Evolutionary conservation across 2,888 invertebrate species (phyloP), one percentile per base, ranked within the genome.

Genomic region (Hesperia comma): DNA sequence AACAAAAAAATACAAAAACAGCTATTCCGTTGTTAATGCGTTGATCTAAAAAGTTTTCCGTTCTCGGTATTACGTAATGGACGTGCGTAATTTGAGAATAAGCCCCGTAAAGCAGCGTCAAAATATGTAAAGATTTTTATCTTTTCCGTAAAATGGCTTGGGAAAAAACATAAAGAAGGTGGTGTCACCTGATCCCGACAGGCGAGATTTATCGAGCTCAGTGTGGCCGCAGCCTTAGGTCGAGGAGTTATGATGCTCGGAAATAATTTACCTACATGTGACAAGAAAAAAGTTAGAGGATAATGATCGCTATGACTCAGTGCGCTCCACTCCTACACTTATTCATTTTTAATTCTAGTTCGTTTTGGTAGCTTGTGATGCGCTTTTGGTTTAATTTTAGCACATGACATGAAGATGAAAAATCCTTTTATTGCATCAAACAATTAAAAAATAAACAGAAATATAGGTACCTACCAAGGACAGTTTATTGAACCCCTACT

Each of bases 101-200:
- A 88, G 80, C 83, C 79, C 83, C 83, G 87, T 87, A 90, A 90
- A 90, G 86, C 91, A 87, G 89, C 89, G 90, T 92, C 92, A 92
- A 92, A 92, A 92, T 92, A 92, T 93, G 93, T 93, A 90, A 89
- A 93, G 93, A 93, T 93, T 88, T 86, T 91, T 92, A 93, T 93
- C 93, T 91, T 92, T 92, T 80, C 91, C 88, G 90, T 93, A 92
- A 93, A 93, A 93, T 85, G 88, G 92, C 90, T 90, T 93, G 93
- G 92, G 93, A 93, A 93, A 93, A 93, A 93, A 93, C 93, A 93
- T 93, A 93, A 93, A 93, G 92, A 92, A 93, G 91, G 89, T 86
- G 90, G 91, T 92, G 93, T 93, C 93, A 93, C 93, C 93, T 93
- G 92, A 92, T 89, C 91, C 87, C 82, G 92, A 90, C 92, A 89